Evolutionary conservation across 2,113 vertebrate genomes (phyloP).

Genomic region (rat (Rattus norvegicus)): DNA sequence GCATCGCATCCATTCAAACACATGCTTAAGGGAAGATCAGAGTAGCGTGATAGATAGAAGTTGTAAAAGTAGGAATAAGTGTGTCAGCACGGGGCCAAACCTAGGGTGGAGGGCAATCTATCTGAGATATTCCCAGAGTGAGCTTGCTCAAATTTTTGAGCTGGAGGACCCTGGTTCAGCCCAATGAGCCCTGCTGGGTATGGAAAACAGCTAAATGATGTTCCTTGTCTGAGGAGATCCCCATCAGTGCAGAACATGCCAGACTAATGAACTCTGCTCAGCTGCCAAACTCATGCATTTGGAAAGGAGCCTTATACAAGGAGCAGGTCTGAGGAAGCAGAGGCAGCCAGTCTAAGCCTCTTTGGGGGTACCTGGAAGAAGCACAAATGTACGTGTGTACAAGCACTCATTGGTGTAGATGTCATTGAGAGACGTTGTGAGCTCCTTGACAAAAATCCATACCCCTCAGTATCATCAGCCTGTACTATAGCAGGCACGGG

Average conservation of each 20-base stretch:
- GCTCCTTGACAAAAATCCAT: not conserved
- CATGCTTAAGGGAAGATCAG: not conserved
- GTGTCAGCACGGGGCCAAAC: not conserved
- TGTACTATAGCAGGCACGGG: not conserved
- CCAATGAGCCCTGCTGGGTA: not conserved
- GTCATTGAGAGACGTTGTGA: not conserved
- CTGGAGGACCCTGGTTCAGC: not conserved
- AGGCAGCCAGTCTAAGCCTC: not conserved
- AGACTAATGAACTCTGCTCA: not conserved
- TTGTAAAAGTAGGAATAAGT: not conserved
- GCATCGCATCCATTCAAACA: not conserved
- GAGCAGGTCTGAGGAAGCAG: not conserved
- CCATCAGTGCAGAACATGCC: not conserved
- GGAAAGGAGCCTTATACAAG: not conserved
- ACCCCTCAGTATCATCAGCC: not conserved
- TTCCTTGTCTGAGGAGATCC: not conserved
- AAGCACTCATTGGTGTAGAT: not conserved
- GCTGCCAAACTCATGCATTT: rapidly evolving
- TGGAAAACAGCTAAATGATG: not conserved
- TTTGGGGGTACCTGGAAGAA: not conserved
- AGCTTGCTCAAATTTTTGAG: not conserved
- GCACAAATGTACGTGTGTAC: rapidly evolving
- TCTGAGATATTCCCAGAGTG: not conserved
- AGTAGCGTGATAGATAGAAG: not conserved
- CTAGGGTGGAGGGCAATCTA: not conserved